Evolutionary conservation across 1,140 invertebrate genomes (phyloP), one percentile per base, ranked within the genome.

Genomic region (Tetramorium simillimum): DNA sequence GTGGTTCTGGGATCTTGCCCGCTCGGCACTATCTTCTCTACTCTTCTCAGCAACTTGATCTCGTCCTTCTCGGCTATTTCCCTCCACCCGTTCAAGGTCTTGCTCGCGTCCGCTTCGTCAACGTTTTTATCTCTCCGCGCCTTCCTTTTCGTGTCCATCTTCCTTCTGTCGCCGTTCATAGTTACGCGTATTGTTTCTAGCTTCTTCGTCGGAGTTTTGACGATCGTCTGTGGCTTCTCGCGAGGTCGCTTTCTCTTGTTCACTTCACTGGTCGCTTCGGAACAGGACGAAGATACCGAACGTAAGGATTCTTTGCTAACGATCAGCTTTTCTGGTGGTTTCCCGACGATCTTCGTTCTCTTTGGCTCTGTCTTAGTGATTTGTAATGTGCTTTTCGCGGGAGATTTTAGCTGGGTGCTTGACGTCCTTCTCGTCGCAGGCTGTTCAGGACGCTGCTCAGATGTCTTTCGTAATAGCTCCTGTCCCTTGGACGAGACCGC

Each of bases 401-500:
- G 72, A 16, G 86, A 58, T 14, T 67, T 90, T 28, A 7, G 62
- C 58, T 28, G 87, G 5, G 91, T 88, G 9, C 12, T 67, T 0
- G 33, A 73, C 0, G 85, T 46, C 0, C 85, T 72, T 9, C 80
- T 89, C 24, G 28, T n/a, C 2, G 28, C 18, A 40, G 51, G 43
- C 18, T 69, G 53, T 6, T 77, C 63, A 1, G 9, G 1, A 51
- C 5, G 12, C 14, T 46, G 65, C 16, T 75, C 72, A 24, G 72
- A 6, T 14, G 84, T 70, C 85, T 93, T 95, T 37, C 93, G 89
- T n/a, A 95, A 85, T 18, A 95, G 87, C 80, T 96, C 95, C 81
- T 93, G 95, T 0, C 95, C 95, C 91, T 95, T 96, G 4, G 95
- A 92, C 9, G 95, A 95, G 58, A 96, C 95, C 0, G 95, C 93